Conservation (phyloP, 23 tunicate genomes). For the Styela plicata region DNA sequence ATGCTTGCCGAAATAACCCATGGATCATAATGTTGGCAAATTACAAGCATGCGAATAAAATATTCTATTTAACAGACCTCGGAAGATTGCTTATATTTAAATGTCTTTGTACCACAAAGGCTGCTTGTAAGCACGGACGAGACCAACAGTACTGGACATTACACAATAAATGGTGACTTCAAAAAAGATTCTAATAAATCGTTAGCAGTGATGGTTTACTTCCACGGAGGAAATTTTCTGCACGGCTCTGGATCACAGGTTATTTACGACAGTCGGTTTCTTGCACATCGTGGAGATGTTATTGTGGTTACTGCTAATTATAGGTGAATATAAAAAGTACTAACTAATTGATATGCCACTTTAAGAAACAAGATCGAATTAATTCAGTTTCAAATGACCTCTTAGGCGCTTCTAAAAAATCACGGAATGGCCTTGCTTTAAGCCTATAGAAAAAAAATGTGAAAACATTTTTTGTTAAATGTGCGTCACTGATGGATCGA, state of each 20-base stretch:
- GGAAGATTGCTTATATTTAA: conserved; percentile 80
- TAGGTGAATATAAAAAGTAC: conserved; percentile 19
- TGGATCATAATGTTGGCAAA: too few relatives aligned
- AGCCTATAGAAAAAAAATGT: too few relatives aligned
- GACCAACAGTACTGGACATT: conserved; percentile 9
- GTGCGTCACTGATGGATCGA: too few relatives aligned
- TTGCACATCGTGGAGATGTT: conserved; percentile 69
- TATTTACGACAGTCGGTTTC: conserved; percentile 65
- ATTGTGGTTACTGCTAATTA: conserved; percentile 84
- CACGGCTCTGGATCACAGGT: conserved; percentile 64
- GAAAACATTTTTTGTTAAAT: too few relatives aligned
- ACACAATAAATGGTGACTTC: conserved; percentile 12
- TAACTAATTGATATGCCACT: too few relatives aligned
- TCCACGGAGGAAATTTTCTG: conserved; percentile 77
- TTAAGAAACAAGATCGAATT: too few relatives aligned
- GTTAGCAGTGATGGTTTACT: conserved; percentile 62
- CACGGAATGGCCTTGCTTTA: too few relatives aligned
- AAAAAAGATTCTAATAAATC: conserved; percentile 1
- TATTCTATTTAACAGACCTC: too few relatives aligned
- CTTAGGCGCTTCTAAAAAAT: too few relatives aligned
- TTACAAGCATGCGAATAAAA: too few relatives aligned
- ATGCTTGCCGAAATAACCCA: too few relatives aligned
- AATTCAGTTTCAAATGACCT: too few relatives aligned
- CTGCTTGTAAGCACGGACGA: conserved; percentile 1
- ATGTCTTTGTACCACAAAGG: conserved; percentile 64